These are phyloP conservation scores for Danaus plexippus DNA, from an alignment of 1,140 invertebrate genomes.

Conservation along the genomic window DNA sequence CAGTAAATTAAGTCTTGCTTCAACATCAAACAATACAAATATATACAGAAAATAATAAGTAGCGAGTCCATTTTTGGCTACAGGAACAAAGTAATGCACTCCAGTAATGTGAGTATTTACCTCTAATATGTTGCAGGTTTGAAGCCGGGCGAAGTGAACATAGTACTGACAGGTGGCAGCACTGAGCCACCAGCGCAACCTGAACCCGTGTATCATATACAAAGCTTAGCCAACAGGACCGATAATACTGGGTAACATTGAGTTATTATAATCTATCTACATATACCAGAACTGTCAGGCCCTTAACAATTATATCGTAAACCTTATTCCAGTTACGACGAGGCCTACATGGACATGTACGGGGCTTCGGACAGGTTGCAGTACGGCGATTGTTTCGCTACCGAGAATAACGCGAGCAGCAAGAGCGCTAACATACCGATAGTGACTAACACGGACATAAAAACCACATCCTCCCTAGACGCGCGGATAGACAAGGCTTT, in stretches of 20 bases:
- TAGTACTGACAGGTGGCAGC: slow-evolving; percentile 47
- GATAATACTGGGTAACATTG: slow-evolving; percentile 31
- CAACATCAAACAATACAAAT: no score
- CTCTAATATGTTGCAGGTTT: slow-evolving; percentile 33
- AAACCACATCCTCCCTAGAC: slow-evolving; percentile 30
- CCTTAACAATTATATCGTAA: background rate
- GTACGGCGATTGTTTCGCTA: slow-evolving; percentile 57
- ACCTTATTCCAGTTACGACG: slow-evolving; percentile 43
- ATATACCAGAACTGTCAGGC: background rate
- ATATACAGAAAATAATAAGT: no score
- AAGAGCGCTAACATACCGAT: slow-evolving; percentile 8
- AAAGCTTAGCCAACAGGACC: slow-evolving; percentile 45
- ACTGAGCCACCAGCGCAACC: slow-evolving; percentile 11
- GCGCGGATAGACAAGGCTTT: slow-evolving; percentile 46
- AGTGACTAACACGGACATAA: slow-evolving; percentile 3
- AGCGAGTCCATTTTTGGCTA: no score
- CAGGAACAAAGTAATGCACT: no score
- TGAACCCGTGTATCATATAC: slow-evolving; percentile 43
- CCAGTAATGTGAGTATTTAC: no score
- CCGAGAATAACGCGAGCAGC: slow-evolving; percentile 5
- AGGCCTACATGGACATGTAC: slow-evolving; percentile 60
- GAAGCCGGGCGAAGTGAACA: slow-evolving; percentile 59
- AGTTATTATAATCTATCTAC: no score
- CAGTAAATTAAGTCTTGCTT: no score
- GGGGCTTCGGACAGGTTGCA: slow-evolving; percentile 52